Conservation (phyloP, 2,797 vertebrate genomes). For the Scleropages formosus region DNA sequence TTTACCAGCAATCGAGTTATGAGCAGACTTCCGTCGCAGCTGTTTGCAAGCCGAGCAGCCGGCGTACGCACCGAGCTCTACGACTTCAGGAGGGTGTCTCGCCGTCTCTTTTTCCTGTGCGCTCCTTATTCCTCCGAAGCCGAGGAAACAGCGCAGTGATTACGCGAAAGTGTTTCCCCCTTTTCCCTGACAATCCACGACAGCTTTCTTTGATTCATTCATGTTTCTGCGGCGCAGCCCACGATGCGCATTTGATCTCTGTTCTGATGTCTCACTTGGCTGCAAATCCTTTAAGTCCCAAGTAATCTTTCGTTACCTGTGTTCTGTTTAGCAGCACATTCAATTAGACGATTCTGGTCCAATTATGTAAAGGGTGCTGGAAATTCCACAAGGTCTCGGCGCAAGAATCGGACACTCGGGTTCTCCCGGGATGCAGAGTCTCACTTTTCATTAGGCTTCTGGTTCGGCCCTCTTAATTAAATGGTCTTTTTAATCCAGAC, state of each 20-base stretch:
- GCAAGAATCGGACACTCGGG: not conserved
- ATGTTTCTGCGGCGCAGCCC: not conserved
- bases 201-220: not conserved
- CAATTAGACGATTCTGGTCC: not conserved
- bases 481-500: not conserved
- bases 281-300: not conserved
- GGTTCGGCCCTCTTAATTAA: not conserved
- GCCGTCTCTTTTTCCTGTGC: too few relatives aligned
- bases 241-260: not conserved
- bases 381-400: not conserved
- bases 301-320: not conserved
- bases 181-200: too few relatives aligned
- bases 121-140: too few relatives aligned
- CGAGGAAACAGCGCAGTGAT: too few relatives aligned
- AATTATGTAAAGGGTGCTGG: not conserved
- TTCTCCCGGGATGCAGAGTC: not conserved
- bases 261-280: not conserved
- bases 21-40: too few relatives aligned
- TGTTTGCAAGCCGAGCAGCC: too few relatives aligned
- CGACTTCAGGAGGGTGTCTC: too few relatives aligned
- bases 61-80: too few relatives aligned
- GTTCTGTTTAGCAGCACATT: not conserved
- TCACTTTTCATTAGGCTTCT: not conserved
- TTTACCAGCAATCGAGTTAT: too few relatives aligned
- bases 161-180: too few relatives aligned